Evolutionary conservation across 2,797 vertebrate species (phyloP), one percentile per base, ranked within the genome.

Genomic region (Rhabdophis nuchalis): DNA sequence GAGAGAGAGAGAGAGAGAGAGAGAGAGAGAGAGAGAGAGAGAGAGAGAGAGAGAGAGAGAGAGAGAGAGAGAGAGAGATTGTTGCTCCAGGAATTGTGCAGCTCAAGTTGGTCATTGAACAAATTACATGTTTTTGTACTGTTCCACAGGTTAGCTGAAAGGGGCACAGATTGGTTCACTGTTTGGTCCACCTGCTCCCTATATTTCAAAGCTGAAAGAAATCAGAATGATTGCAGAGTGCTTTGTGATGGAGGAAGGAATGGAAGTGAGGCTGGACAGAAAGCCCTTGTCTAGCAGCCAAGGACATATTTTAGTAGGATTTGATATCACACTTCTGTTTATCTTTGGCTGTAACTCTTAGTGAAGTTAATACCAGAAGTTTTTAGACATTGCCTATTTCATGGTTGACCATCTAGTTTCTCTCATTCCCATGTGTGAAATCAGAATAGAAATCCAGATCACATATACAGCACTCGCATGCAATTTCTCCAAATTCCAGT

Each of bases 401-500:
- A 88, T 57, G 60, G 60, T 68, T 88, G 36, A 18, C 46, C 8
- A 64, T 18, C 54, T 14, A 72, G 12, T 50, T 60, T 25, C 29
- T 93, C 20, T 86, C 72, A 88, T 61, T 85, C 50, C 68, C 32
- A 56, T 54, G 90, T 88, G 56, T 93, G 68, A 90, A 61, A 90
- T 88, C 46, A 25, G 14, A 29, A 77, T 60, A 77, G 61, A 92
- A 87, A 87, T 77, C 16, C 54, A 61, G 41, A 85, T 90, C 23
- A 14, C 32, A 32, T 85, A 27, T 88, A 8, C 27, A 88, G 25
- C 53, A 61, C 11, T n/a, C 46, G 46, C 53, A 32, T 50, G 27
- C 25, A 36, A 56, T 64, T 88, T 82, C 11, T 56, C 54, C 20
- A 27, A 61, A 93, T 16, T 60, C 56, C 86, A 82, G 52, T 50